A percentile compares a stretch with the other conserved stretches of the same genome.
Evolutionary conservation across 2,113 vertebrate species (phyloP).

Genomic region (Colinus virginianus): DNA sequence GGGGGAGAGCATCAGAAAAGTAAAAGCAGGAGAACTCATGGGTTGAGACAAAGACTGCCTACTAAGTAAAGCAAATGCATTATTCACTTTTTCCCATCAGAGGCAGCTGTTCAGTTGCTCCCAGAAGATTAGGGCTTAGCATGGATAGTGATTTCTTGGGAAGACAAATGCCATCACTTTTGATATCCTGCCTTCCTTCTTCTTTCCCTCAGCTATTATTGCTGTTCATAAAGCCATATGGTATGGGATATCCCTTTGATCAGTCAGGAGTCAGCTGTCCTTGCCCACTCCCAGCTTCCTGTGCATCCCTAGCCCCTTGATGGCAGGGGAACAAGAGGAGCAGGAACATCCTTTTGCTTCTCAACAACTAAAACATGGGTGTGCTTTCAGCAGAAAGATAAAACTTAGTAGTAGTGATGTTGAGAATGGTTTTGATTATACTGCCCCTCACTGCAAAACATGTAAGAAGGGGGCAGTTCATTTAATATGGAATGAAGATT

Average conservation of each 20-base stretch:
- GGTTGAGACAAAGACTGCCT: neutral
- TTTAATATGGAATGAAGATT: neutral
- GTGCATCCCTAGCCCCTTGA: too few relatives aligned
- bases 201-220: neutral
- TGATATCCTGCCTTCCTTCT: neutral
- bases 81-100: neutral
- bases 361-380: too few relatives aligned
- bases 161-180: neutral
- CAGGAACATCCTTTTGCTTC: too few relatives aligned
- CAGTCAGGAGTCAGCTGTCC: neutral
- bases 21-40: neutral
- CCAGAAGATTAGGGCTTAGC: neutral
- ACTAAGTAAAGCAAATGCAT: neutral
- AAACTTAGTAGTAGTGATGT: accelerated
- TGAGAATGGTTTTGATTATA: neutral
- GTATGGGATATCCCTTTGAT: neutral
- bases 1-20: neutral
- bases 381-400: neutral
- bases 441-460: neutral
- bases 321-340: too few relatives aligned
- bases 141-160: neutral
- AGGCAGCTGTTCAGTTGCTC: neutral
- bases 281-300: neutral
- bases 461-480: neutral
- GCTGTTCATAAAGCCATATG: neutral